Percentiles rank a stretch among this genome's conserved stretches.
Evolutionary conservation across 2,797 vertebrate species (phyloP).

Genomic region (Pelobates cultripes): DNA sequence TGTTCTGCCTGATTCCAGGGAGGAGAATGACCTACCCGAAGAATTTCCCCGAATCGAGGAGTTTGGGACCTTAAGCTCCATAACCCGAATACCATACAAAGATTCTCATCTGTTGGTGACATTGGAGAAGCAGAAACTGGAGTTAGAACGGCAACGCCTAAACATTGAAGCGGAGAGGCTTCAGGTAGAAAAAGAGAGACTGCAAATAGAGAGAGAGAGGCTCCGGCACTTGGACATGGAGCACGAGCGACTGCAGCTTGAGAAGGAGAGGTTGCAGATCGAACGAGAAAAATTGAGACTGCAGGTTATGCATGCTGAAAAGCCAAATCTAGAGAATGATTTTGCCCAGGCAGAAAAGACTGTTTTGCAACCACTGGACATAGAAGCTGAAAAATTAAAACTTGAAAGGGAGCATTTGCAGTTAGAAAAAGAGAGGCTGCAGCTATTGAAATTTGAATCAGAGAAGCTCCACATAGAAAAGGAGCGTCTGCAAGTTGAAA

Average conservation of each 20-base stretch:
- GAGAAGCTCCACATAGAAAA: constrained; percentile 91
- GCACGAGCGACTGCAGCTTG: constrained; percentile 82
- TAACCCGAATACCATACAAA: constrained; percentile 76
- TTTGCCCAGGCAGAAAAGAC: constrained; percentile 71
- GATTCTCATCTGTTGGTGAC: constrained; percentile 79
- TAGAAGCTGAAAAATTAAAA: constrained; percentile 87
- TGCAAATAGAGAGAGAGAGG: constrained; percentile 86
- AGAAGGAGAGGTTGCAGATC: constrained; percentile 83
- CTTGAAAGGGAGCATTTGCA: constrained; percentile 89
- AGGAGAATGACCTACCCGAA: constrained; percentile 80
- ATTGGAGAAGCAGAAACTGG: constrained; percentile 89
- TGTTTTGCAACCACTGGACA: constrained; percentile 76
- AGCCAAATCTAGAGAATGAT: constrained; percentile 71
- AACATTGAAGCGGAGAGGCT: constrained; percentile 87
- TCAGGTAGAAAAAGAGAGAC: constrained; percentile 87
- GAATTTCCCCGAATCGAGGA: constrained; percentile 83
- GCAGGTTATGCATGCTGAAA: constrained; percentile 68
- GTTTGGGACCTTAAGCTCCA: constrained; percentile 80
- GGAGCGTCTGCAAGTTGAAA: constrained; percentile 90
- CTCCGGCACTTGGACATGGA: constrained; percentile 83
- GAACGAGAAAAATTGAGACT: constrained; percentile 81
- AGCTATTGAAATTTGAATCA: constrained; percentile 89
- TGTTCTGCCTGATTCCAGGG: constrained; percentile 85
- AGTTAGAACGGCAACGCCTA: constrained; percentile 87
- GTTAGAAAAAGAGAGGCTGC: constrained; percentile 89